These are phyloP conservation scores for Silurus meridionalis DNA, from an alignment of 2,113 vertebrate species.

Conservation along the genomic window DNA sequence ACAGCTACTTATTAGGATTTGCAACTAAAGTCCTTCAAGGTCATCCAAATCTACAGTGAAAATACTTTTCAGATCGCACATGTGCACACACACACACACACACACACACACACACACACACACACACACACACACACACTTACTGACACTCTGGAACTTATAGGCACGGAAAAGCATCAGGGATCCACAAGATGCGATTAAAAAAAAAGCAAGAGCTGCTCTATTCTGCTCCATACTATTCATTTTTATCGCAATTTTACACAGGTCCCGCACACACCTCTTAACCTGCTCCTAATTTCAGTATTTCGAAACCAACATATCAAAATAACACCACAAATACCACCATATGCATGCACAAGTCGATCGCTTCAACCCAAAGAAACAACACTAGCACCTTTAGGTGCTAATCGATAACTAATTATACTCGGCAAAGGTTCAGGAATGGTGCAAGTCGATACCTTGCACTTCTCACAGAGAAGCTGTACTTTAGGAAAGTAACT, in stretches of 20 bases:
- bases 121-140: conserved; percentile 24
- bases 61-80: conserved; percentile 32
- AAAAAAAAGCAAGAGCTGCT: not conserved
- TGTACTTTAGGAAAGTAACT: not conserved
- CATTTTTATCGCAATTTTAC: too few relatives aligned
- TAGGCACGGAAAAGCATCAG: not conserved
- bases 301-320: not conserved
- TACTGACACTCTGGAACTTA: not conserved
- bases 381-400: not conserved
- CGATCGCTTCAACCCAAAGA: not conserved
- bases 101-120: conserved; percentile 17
- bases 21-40: conserved; percentile 44
- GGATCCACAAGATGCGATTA: not conserved
- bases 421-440: not conserved
- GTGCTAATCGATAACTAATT: conserved; percentile 5
- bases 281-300: not conserved
- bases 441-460: conserved; percentile 3
- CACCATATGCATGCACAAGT: not conserved
- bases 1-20: conserved; percentile 19
- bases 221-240: not conserved
- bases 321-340: not conserved
- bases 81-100: not conserved
- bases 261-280: not conserved
- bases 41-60: conserved; percentile 40
- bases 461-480: not conserved